Conservation (phyloP, 2,888 invertebrate species). For the Alcis repandata region DNA sequence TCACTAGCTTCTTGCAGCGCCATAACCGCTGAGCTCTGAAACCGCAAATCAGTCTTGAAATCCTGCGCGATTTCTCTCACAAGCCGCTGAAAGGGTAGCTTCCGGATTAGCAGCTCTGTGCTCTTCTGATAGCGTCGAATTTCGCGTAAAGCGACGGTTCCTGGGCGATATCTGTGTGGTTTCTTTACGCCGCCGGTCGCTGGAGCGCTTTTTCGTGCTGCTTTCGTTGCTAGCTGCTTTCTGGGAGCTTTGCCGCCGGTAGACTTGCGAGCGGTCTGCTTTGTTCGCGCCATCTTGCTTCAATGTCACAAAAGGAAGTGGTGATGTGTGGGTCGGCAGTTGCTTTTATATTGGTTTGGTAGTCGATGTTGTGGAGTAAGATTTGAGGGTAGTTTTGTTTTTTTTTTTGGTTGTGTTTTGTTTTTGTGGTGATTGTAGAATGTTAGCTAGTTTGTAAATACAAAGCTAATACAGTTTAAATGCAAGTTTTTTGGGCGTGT, state of each 20-base stretch:
- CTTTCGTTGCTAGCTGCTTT: slow-evolving; percentile 90
- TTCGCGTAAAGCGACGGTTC: slow-evolving; percentile 90
- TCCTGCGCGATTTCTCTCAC: slow-evolving; percentile 92
- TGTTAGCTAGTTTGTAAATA: too few species aligned
- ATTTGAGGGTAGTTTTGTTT: slow-evolving; percentile 2
- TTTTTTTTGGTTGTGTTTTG: not conserved
- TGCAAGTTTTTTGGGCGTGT: too few species aligned
- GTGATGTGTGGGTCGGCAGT: not conserved
- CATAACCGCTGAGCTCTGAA: slow-evolving; percentile 90
- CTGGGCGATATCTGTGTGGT: slow-evolving; percentile 90
- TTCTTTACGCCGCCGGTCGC: slow-evolving; percentile 92
- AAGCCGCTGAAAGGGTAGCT: slow-evolving; percentile 90
- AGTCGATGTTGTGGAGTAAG: not conserved
- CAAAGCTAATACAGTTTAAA: too few species aligned
- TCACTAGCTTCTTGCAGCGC: slow-evolving; percentile 89
- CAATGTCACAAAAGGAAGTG: not conserved
- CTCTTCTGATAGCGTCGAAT: slow-evolving; percentile 91
- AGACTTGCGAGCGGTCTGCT: slow-evolving; percentile 91
- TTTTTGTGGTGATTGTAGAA: too few species aligned
- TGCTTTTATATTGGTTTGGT: slow-evolving; percentile 14
- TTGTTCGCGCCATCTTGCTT: slow-evolving; percentile 89
- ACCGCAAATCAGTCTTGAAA: slow-evolving; percentile 90
- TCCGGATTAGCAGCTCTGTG: slow-evolving; percentile 90
- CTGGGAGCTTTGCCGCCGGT: slow-evolving; percentile 92
- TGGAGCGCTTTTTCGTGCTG: slow-evolving; percentile 90